A percentile compares a stretch with the other conserved stretches of the same genome.
phyloP scores from a whole-genome alignment of 2,113 vertebrate genomes.

The Gorilla gorilla region DNA sequence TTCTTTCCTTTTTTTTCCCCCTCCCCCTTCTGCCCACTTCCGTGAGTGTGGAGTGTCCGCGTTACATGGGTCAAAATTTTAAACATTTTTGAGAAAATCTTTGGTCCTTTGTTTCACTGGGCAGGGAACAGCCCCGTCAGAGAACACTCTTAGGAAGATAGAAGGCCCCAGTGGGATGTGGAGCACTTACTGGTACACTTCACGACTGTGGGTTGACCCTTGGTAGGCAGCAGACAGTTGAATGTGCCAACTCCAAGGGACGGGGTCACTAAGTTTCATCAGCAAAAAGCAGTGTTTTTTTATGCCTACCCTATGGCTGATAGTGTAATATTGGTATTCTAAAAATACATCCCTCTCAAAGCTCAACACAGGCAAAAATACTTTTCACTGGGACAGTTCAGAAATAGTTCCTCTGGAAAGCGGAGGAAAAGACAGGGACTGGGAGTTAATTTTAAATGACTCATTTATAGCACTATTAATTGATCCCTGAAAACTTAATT shows the following conservation, averaged over 20 bases:
- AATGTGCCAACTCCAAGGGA: not conserved
- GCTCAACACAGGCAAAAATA: constrained; percentile 7
- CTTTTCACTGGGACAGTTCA: constrained; percentile 20
- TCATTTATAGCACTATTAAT: not conserved
- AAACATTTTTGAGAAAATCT: not conserved
- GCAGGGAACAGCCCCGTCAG: not conserved
- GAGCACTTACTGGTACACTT: not conserved
- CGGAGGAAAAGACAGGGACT: not conserved
- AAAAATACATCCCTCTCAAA: constrained; percentile 64
- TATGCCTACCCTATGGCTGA: not conserved
- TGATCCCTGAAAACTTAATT: not conserved
- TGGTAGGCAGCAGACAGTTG: constrained; percentile 10
- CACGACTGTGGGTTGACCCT: not conserved
- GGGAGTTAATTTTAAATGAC: constrained; percentile 22
- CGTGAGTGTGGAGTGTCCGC: not conserved
- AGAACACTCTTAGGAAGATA: not conserved
- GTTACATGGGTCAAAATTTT: not conserved
- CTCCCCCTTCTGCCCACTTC: not conserved
- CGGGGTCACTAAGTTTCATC: constrained; percentile 32
- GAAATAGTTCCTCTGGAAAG: constrained; percentile 30
- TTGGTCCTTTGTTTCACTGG: constrained; percentile 43
- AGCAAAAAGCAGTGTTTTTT: constrained; percentile 40
- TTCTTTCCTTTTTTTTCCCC: not conserved
- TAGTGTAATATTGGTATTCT: constrained; percentile 47
- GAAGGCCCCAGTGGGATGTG: not conserved